Base-by-base conservation (phyloP, 2,113 vertebrate species). In the Microcebus lehilahytsara region DNA sequence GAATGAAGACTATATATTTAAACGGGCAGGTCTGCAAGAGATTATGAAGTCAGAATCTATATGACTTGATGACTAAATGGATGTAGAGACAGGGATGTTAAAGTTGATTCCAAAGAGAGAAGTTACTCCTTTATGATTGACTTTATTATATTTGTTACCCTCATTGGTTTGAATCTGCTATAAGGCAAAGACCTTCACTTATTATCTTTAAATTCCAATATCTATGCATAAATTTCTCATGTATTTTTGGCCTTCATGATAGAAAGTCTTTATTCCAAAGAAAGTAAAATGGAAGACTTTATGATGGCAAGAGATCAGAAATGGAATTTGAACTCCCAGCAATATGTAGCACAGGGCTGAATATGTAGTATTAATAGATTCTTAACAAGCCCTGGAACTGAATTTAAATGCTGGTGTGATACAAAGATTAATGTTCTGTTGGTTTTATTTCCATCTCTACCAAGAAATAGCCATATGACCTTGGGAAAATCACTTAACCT, bases 241-340 rank as follows among this genome's bases (percentile, higher is more conserved):
- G 58, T 94, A 69, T 89, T 80, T 92, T 92, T 92, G 58, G 42
- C 22, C 6, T 85, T 85, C 89, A 97, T 71, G 80, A n/a, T 42
- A 85, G 46, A n/a, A 90, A 72, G 23, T 89, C 49, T 64, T 96
- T 62, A 75, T 46, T 89, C 75, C 10, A 60, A 79, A 93, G 46
- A 85, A 85, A 79, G 49, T 49, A 85, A 81, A 85, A 85, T 51
- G 23, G 40, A 89, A 22, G 49, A 80, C 20, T 92, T 85, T 34
- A 66, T 60, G 32, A 83, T 34, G 69, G 27, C 71, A 51, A 78
- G 95, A 78, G 30, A 80, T 84, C 22, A 7, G 66, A 83, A 71
- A 66, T 78, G 32, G 22, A 71, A 89, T 71, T 81, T 92, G 46
- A 93, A 92, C 53, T 67, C 53, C 14, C 46, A 72, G 69, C 20